Percentiles rank a stretch among this genome's conserved stretches.
phyloP scores from a whole-genome alignment of 2,797 vertebrate species.

The Danio choprae region DNA sequence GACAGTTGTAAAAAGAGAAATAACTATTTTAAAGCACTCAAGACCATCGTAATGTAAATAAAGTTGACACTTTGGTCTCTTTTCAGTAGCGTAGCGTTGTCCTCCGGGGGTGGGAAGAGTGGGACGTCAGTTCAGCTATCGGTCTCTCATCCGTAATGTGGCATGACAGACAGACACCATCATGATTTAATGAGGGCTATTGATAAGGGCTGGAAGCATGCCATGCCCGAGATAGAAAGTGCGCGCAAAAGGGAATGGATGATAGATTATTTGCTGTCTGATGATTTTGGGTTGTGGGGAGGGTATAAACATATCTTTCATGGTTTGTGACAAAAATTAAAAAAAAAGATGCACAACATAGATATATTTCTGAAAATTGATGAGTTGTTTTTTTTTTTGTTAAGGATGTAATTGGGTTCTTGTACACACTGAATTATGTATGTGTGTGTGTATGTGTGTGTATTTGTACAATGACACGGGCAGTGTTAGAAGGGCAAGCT shows the following conservation, averaged over 20 bases:
- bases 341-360: neutral
- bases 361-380: neutral
- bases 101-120: constrained; percentile 17
- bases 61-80: constrained; percentile 41
- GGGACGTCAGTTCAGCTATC: constrained; percentile 31
- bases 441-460: neutral
- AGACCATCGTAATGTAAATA: constrained; percentile 33
- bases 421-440: neutral
- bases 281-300: constrained; percentile 4
- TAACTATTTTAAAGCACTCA: neutral
- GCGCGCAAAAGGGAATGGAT: neutral
- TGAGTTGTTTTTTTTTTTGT: neutral
- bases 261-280: constrained; percentile 20
- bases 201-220: constrained; percentile 73
- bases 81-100: constrained; percentile 14
- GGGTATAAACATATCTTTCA: constrained; percentile 24
- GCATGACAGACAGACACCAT: constrained; percentile 42
- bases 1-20: neutral
- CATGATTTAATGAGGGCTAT: constrained; percentile 64
- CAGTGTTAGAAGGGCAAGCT: constrained; percentile 39
- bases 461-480: constrained; percentile 36
- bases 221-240: constrained; percentile 71
- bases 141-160: constrained; percentile 41
- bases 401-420: constrained; percentile 17
- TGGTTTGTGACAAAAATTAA: neutral